A percentile compares a stretch with the other conserved stretches of the same genome.
Conservation (phyloP, 1,140 invertebrate species). For the Dysdera silvatica region DNA sequence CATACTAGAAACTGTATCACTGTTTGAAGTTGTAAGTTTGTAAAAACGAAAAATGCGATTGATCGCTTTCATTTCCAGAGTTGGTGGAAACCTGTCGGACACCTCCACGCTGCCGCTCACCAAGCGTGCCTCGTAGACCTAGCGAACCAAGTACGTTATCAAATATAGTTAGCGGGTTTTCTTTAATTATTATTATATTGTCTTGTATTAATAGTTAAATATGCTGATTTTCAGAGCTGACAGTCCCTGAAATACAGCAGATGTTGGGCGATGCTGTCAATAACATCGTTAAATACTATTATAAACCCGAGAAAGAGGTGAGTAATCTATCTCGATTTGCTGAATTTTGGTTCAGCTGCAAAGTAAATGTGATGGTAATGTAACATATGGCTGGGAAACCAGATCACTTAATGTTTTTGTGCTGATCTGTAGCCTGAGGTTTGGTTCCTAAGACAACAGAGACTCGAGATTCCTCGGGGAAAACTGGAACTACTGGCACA, state of each 20-base stretch:
- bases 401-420: too few relatives aligned
- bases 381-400: too few relatives aligned
- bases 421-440: too few relatives aligned
- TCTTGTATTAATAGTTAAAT: neutral
- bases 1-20: too few relatives aligned
- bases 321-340: neutral
- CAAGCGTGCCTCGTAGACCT: constrained; percentile 54
- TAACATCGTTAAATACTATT: constrained; percentile 93
- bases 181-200: constrained; percentile 16
- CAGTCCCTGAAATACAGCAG: constrained; percentile 49
- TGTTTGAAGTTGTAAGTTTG: too few relatives aligned
- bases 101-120: constrained; percentile 53
- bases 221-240: constrained; percentile 32
- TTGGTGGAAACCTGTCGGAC: constrained; percentile 53
- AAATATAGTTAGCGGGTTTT: neutral
- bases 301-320: constrained; percentile 61
- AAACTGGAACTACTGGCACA: too few relatives aligned
- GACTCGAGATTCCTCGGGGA: too few relatives aligned
- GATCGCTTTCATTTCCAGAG: constrained; percentile 37
- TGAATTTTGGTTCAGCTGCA: too few relatives aligned
- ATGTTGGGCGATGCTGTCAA: constrained; percentile 77
- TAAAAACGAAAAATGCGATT: too few relatives aligned
- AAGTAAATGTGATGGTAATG: too few relatives aligned
- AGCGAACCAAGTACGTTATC: constrained; percentile 37
- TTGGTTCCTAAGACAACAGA: too few relatives aligned